Base-by-base conservation (phyloP, 2,888 invertebrate species). In the Diachrysia chrysitis region DNA sequence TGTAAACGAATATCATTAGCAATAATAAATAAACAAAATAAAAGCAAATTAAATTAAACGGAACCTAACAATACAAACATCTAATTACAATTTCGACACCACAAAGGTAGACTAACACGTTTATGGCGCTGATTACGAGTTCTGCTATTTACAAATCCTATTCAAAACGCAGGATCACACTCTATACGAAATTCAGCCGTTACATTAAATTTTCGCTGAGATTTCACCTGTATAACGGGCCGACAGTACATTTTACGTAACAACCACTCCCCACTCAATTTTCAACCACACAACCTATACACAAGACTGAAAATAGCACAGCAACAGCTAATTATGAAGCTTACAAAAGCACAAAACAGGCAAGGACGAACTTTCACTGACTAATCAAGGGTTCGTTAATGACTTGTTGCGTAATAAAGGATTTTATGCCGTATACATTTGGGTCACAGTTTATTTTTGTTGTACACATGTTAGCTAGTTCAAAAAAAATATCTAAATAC, bases 311-410 rank as follows among this genome's bases (percentile, higher is more conserved):
- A 69, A 65, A 66, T 65, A 65, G 25, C 57, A 9, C 61, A 58
- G 51, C 66, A 42, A 10, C 63, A 65, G 72, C 71, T 81, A 81
- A 82, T 82, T 79, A 82, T 58, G 58, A 73, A 82, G 84, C 84
- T 85, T 81, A 84, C 86, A 85, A 88, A 87, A 84, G 84, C 84
- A 81, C 85, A 85, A 86, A 87, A 87, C 86, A 80, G 84, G 83
- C 83, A 83, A 83, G 85, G 86, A 83, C 83, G 84, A 81, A 80
- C 78, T 85, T 85, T 85, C 85, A 83, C 85, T 81, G 87, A 84
- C 85, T 87, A 88, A 89, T 89, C 89, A 87, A 87, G 85, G 86
- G 83, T 81, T 81, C 79, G 79, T 82, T 88, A 88, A 88, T 87
- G 85, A 87, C 75, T 68, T 78, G 71, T 71, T 57, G 51, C 16